A percentile compares a stretch with the other conserved stretches of the same genome.
Conservation (phyloP, 2,113 vertebrate genomes). For the Silurus asotus region DNA sequence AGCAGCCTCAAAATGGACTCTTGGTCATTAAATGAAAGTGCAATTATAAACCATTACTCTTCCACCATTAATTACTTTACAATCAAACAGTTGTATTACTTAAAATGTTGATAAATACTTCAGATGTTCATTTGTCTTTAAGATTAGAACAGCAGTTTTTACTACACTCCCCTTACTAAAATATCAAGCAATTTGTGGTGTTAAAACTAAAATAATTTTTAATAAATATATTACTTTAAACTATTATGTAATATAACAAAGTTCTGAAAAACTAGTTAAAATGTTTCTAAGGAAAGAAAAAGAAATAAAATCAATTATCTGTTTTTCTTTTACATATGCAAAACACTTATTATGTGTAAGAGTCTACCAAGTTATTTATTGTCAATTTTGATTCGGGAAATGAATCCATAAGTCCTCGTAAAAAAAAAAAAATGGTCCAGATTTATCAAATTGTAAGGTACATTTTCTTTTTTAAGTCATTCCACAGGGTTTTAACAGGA, state of each 20-base stretch:
- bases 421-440: background rate
- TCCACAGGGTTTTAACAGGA: background rate
- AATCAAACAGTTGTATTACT: background rate
- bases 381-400: background rate
- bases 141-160: background rate
- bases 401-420: background rate
- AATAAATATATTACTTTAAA: too few species aligned
- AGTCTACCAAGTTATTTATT: too few species aligned
- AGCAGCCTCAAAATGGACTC: background rate
- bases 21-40: background rate
- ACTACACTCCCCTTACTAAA: background rate
- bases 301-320: background rate
- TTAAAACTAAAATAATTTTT: too few species aligned
- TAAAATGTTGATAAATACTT: background rate
- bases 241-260: too few species aligned
- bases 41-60: background rate
- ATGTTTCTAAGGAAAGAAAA: background rate
- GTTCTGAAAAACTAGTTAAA: background rate
- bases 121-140: background rate
- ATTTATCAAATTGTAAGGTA: background rate
- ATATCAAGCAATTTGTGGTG: background rate
- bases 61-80: background rate
- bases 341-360: background rate
- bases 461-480: background rate
- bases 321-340: too few species aligned